phyloP scores from a whole-genome alignment of 1,140 invertebrate species.

The Neodiprion virginianus region DNA sequence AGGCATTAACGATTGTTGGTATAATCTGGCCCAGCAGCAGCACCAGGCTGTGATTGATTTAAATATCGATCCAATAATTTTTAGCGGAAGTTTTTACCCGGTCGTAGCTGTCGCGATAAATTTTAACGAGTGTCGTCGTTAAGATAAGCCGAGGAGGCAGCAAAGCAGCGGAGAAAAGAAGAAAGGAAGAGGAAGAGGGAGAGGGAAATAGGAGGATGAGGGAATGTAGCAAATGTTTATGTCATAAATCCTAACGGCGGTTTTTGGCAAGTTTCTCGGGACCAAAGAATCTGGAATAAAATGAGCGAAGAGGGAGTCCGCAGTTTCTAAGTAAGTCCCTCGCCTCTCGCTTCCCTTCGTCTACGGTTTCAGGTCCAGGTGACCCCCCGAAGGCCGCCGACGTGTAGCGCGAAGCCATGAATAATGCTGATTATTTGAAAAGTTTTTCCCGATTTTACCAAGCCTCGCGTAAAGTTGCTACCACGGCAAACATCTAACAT shows the following conservation, averaged over 20 bases:
- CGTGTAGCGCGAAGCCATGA: neutral
- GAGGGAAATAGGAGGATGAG: no score
- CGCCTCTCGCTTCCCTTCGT: neutral
- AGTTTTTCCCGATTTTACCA: neutral
- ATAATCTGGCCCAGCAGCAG: no score
- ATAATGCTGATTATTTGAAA: conserved; percentile 3
- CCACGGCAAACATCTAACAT: no score
- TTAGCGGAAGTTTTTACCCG: no score
- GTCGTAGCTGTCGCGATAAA: neutral
- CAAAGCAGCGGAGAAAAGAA: no score
- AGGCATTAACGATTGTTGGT: no score
- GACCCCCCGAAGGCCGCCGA: neutral
- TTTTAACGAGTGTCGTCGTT: conserved; percentile 2
- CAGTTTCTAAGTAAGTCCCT: neutral
- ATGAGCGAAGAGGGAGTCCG: neutral
- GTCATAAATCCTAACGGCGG: conserved; percentile 10
- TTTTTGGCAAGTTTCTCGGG: neutral
- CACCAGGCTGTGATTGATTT: no score
- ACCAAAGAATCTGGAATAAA: neutral
- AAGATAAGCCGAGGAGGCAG: neutral
- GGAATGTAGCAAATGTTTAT: neutral
- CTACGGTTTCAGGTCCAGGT: neutral
- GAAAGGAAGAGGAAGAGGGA: no score
- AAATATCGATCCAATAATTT: no score
- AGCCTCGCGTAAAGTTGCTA: no score